Conservation (phyloP, 2,113 vertebrate genomes). For the Nymphicus hollandicus region DNA sequence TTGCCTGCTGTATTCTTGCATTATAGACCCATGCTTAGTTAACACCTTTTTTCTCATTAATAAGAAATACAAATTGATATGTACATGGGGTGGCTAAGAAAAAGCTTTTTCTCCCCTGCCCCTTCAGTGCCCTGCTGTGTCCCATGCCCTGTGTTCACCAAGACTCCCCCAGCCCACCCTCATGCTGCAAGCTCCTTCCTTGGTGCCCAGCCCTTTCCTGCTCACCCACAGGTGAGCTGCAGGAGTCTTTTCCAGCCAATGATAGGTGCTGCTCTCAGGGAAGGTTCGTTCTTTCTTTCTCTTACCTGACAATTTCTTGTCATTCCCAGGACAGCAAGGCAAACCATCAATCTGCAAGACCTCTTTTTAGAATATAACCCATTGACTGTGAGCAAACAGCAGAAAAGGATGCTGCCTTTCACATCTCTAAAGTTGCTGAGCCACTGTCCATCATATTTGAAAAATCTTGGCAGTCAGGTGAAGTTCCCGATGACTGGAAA, state of each 20-base stretch:
- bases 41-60: neutral
- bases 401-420: neutral
- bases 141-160: neutral
- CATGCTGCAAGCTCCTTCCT: neutral
- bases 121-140: neutral
- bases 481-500: too few relatives aligned
- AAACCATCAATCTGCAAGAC: neutral
- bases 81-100: neutral
- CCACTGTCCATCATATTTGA: too few relatives aligned
- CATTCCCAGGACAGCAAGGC: neutral
- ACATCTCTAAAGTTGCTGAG: neutral
- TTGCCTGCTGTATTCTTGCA: neutral
- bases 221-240: neutral
- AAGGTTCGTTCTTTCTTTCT: too few relatives aligned
- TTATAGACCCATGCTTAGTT: neutral
- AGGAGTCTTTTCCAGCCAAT: neutral
- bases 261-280: neutral
- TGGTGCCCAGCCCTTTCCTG: neutral
- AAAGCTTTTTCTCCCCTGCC: neutral
- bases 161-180: neutral
- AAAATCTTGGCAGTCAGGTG: too few relatives aligned
- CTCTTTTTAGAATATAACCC: neutral
- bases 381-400: neutral
- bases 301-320: neutral
- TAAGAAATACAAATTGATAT: neutral